Base-by-base conservation (phyloP, 2,113 vertebrate species). In the Cervus canadensis region DNA sequence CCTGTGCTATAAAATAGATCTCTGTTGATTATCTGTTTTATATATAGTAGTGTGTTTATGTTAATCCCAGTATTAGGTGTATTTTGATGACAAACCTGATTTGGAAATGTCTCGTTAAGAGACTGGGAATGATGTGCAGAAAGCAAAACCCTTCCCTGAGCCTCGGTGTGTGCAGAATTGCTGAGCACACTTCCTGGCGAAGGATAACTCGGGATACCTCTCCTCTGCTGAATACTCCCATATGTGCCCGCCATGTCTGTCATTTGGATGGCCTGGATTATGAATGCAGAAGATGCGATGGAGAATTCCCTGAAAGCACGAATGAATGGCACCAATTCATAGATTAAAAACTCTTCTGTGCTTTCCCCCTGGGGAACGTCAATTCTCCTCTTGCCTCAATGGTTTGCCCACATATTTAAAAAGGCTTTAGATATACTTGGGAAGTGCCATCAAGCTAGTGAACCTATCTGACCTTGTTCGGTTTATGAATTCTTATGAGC, bases 401-500 rank as follows among this genome's bases (percentile, higher is more conserved):
- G 23, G 4, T 82, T 62, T 92, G 59, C n/a, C 57, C 60, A n/a
- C 1, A 1, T 40, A 64, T 8, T 81, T 86, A 48, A 25, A 87
- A 57, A 89, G 17, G 40, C 52, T 91, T 67, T 86, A 21, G 54
- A 85, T 84, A 59, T 93, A 94, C 88, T 85, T 74, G 67, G 76
- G 79, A 95, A 90, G 57, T 48, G 21, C 48, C 79, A 84, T 62
- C 33, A 56, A 94, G 45, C 67, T 82, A 30, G 36, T 36, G 36
- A 40, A 64, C 79, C 54, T 83, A 64, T 5, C 71, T 56, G 57
- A 86, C 64, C 64, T 84, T 95, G 43, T 48, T 97, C 59, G 36
- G 62, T 86, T 95, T 94, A 97, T 92, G 71, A 94, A 96, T 96
- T 94, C 64, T 94, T 84, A 93, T 87, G 87, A 95, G 54, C 71